These are phyloP conservation scores for Planococcus citri DNA, from an alignment of 1,140 invertebrate species.

Conservation along the genomic window DNA sequence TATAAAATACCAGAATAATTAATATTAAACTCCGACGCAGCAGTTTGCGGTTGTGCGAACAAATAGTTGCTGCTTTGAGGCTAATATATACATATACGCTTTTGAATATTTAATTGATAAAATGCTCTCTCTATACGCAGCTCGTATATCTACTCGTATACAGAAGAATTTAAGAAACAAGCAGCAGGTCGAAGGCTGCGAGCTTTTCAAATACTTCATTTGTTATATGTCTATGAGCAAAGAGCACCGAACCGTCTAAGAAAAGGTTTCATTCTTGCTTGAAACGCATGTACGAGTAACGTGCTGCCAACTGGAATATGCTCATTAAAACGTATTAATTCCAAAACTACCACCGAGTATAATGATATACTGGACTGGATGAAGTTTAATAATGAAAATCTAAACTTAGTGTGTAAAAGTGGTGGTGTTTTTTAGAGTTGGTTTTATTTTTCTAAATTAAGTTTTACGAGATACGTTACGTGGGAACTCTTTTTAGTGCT, in stretches of 20 bases:
- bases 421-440: too few relatives aligned
- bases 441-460: too few relatives aligned
- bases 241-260: too few relatives aligned
- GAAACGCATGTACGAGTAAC: too few relatives aligned
- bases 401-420: not conserved
- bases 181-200: not conserved
- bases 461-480: too few relatives aligned
- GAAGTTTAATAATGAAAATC: not conserved
- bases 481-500: too few relatives aligned
- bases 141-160: too few relatives aligned
- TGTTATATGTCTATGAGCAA: too few relatives aligned
- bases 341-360: not conserved
- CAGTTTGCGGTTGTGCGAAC: not conserved
- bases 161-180: not conserved
- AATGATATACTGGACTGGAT: not conserved
- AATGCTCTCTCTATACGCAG: too few relatives aligned
- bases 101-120: conserved; percentile 4
- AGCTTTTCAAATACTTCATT: not conserved
- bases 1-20: not conserved
- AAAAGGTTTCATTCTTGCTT: too few relatives aligned
- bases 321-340: not conserved
- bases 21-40: not conserved
- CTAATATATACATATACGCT: not conserved
- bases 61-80: not conserved
- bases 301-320: not conserved